Conservation (phyloP, 2,888 invertebrate genomes). For the Eulithis testata region DNA sequence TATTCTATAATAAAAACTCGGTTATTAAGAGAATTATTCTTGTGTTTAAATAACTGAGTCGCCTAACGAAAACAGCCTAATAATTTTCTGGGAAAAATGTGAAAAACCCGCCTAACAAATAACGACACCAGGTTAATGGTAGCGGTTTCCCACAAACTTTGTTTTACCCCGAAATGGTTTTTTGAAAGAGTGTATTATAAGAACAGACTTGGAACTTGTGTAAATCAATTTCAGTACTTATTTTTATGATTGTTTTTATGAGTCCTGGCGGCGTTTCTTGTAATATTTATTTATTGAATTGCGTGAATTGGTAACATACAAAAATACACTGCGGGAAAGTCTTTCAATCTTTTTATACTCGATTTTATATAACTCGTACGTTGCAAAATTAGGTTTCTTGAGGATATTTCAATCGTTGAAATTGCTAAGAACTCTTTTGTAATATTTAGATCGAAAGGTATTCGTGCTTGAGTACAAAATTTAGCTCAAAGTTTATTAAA, state of each 20-base stretch:
- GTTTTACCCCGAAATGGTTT: not conserved
- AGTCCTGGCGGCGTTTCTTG: not conserved
- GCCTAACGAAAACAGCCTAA: no score
- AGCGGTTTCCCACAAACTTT: not conserved
- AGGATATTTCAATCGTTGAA: no score
- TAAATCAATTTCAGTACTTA: not conserved
- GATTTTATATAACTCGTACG: not conserved
- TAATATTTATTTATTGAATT: not conserved
- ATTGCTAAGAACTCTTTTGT: no score
- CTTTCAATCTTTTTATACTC: not conserved
- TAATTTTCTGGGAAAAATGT: not conserved
- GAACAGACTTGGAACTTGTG: not conserved
- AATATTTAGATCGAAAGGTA: no score
- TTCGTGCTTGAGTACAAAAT: no score
- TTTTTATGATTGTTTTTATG: conserved; percentile 1
- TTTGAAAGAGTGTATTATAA: not conserved
- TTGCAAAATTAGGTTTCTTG: no score
- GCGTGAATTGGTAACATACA: not conserved
- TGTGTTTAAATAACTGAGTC: no score
- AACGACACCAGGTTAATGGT: no score
- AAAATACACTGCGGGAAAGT: not conserved
- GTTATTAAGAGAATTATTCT: no score
- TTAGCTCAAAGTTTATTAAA: no score
- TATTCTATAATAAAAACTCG: no score
- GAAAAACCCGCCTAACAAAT: no score